phyloP scores from a whole-genome alignment of 2,797 vertebrate genomes.

The Gymnoscopelus microlampas region DNA sequence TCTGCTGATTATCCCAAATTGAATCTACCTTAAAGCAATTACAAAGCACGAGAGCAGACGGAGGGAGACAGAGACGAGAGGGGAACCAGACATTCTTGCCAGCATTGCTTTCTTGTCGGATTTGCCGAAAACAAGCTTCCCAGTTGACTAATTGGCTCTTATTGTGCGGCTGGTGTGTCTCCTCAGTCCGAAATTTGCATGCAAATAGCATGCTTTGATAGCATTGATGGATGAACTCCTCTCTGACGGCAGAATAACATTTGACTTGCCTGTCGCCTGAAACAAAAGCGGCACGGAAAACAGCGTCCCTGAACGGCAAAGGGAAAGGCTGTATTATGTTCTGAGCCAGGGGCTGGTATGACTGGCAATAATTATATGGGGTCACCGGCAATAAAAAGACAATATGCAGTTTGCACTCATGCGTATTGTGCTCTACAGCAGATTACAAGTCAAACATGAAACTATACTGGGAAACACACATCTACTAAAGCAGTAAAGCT shows the following conservation, averaged over 20 bases:
- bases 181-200: conserved; percentile 56
- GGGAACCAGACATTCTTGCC: conserved; percentile 3
- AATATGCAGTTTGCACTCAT: too few relatives aligned
- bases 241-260: conserved; percentile 2
- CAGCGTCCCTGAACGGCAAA: not conserved
- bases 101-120: not conserved
- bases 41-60: conserved; percentile 24
- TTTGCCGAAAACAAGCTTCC: conserved; percentile 34
- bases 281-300: conserved; percentile 18
- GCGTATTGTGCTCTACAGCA: too few relatives aligned
- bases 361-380: too few relatives aligned
- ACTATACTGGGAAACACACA: not conserved
- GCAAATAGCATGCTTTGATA: conserved; percentile 37
- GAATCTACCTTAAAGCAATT: conserved; percentile 63
- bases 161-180: conserved; percentile 20
- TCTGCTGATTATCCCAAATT: conserved; percentile 56
- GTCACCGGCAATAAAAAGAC: too few relatives aligned
- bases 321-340: not conserved
- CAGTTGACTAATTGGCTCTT: conserved; percentile 39
- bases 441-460: too few relatives aligned
- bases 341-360: too few relatives aligned
- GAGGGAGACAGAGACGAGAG: not conserved
- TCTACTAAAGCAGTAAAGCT: too few relatives aligned
- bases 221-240: conserved; percentile 44
- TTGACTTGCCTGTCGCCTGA: conserved; percentile 17